Conservation (phyloP, 2,888 invertebrate genomes). For the Hydrotaea cyrtoneurina region DNA sequence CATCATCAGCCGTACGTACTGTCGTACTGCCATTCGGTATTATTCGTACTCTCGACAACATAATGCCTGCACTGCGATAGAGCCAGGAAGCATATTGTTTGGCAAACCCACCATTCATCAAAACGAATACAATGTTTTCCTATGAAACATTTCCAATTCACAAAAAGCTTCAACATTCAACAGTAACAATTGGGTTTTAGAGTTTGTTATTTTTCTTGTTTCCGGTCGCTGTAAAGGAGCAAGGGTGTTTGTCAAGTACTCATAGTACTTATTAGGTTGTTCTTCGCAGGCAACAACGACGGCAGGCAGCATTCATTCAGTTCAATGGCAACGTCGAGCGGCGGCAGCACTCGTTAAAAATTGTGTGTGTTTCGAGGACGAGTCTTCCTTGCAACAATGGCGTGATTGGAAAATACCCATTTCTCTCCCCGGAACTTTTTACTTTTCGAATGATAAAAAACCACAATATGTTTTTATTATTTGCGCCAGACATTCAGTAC, state of each 20-base stretch:
- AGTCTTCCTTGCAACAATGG: constrained; percentile 53
- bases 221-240: constrained; percentile 50
- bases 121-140: constrained; percentile 45
- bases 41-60: constrained; percentile 12
- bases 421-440: constrained; percentile 46
- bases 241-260: constrained; percentile 65
- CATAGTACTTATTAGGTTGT: constrained; percentile 60
- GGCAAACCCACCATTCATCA: constrained; percentile 63
- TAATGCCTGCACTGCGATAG: constrained; percentile 43
- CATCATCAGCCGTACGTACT: constrained; percentile 2
- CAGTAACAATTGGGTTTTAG: constrained; percentile 62
- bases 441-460: constrained; percentile 35
- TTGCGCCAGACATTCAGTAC: constrained; percentile 39
- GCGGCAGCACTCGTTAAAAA: constrained; percentile 49
- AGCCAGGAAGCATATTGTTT: constrained; percentile 65
- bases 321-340: no score
- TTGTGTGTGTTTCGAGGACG: constrained; percentile 50
- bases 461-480: constrained; percentile 56
- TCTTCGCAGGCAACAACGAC: constrained; percentile 56
- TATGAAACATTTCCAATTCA: constrained; percentile 60
- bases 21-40: neutral
- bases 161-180: constrained; percentile 62
- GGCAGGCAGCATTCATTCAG: constrained; percentile 30
- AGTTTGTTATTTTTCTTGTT: constrained; percentile 62
- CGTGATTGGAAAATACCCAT: constrained; percentile 63